Evolutionary conservation across 2,113 vertebrate genomes (phyloP).

Genomic region (Saguinus imperator): DNA sequence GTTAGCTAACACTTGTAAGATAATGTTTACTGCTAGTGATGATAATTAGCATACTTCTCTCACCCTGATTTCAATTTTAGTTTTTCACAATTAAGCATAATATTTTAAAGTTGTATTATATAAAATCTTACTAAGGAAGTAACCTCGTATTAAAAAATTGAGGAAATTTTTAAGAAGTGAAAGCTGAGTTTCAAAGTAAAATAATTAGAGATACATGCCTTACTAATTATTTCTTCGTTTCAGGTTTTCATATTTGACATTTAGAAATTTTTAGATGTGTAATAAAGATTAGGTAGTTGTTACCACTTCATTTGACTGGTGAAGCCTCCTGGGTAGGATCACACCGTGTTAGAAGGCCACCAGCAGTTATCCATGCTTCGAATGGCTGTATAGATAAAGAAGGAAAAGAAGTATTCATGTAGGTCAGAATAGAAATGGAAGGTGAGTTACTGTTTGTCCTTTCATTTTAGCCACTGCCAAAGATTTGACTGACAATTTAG

Average conservation of each 20-base stretch:
- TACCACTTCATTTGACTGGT: neutral
- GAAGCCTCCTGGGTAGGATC: neutral
- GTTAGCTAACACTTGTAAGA: neutral
- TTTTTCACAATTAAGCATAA: neutral
- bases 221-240: neutral
- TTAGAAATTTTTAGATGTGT: neutral
- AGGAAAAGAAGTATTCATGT: neutral
- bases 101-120: neutral
- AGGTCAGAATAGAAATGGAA: neutral
- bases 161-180: neutral
- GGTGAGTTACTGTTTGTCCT: neutral
- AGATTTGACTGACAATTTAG: neutral
- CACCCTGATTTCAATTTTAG: neutral
- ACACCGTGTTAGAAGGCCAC: neutral
- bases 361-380: too few relatives aligned
- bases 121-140: neutral
- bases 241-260: neutral
- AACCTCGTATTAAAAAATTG: neutral
- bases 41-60: neutral
- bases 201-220: neutral
- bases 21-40: neutral
- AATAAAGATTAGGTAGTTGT: neutral
- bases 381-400: neutral
- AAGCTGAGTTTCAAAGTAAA: constrained; percentile 14
- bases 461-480: neutral